phyloP scores from a whole-genome alignment of 2,888 invertebrate species.

The Apamea epomidion region DNA sequence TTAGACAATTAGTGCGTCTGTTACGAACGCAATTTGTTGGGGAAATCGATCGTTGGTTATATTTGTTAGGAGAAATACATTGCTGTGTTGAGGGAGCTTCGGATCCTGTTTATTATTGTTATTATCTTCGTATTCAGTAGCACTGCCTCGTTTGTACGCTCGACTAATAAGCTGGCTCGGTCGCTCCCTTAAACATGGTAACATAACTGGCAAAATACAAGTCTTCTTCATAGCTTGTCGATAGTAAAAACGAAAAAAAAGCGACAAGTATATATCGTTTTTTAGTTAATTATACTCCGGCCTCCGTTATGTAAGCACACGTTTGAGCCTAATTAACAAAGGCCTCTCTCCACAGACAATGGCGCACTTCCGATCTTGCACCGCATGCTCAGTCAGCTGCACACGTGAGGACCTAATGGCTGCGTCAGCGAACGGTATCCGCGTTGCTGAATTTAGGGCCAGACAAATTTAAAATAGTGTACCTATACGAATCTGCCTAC shows the following conservation, averaged over 20 bases:
- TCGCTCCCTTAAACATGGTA: not conserved
- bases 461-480: no score
- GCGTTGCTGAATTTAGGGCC: not conserved
- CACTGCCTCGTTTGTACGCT: not conserved
- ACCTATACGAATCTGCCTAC: no score
- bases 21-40: conserved; percentile 70
- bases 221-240: no score
- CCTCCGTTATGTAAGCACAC: no score
- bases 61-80: conserved; percentile 50
- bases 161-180: not conserved
- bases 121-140: not conserved
- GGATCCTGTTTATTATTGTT: conserved; percentile 10
- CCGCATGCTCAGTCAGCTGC: no score
- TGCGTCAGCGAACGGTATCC: not conserved
- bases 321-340: no score
- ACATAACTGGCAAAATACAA: not conserved
- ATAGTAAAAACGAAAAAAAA: no score
- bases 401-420: not conserved
- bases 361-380: no score
- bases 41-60: conserved; percentile 23
- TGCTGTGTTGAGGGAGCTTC: conserved; percentile 38
- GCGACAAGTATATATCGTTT: no score
- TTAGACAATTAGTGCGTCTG: conserved; percentile 81
- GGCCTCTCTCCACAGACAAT: no score
- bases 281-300: no score